Evolutionary conservation across 2,113 vertebrate species (phyloP), one percentile per base, ranked within the genome.

Genomic region (Saiga tatarica): DNA sequence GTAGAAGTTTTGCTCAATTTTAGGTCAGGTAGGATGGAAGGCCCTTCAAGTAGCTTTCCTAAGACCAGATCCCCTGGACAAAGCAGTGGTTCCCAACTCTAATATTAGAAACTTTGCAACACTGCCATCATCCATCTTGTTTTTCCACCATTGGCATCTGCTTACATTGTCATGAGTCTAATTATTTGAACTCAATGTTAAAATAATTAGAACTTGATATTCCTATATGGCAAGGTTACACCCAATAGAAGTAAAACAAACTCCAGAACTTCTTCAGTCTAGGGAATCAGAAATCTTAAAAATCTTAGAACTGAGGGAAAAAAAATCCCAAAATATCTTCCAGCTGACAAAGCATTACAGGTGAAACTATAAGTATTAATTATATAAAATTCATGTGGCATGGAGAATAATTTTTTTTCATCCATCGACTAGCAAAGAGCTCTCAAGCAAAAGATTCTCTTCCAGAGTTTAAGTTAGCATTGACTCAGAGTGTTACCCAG

Each of bases 271-370:
- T 81, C 28, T 67, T 87, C 97, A 26, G 33, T 84, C 81, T 84
- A 33, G 25, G 88, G 15, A 92, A 64, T 88, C 47, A 95, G 71
- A 95, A 83, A 71, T 82, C 16, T 92, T 95, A 76, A 42, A 93
- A 82, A 53, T n/a, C 55, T 60, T 85, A 59, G 50, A 85, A 23
- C 14, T 92, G 1, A 39, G 9, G n/a, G 4, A 2, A 55, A 62
- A 57, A 87, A 62, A 83, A 10, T 33, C 4, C 53, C 11, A 36
- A 93, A 67, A 74, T 91, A 62, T 25, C 23, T 90, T 91, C 64
- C 74, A 62, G 62, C 53, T 60, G 12, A 74, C 15, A 47, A 57
- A 76, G 11, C 36, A 36, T 42, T 47, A 33, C 8, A n/a, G 53
- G 10, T 59, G 2, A 30, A 33, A 26, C 39, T 91, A 11, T 1